phyloP scores from a whole-genome alignment of 2,888 invertebrate genomes.

The Mechanitis mazaeus region DNA sequence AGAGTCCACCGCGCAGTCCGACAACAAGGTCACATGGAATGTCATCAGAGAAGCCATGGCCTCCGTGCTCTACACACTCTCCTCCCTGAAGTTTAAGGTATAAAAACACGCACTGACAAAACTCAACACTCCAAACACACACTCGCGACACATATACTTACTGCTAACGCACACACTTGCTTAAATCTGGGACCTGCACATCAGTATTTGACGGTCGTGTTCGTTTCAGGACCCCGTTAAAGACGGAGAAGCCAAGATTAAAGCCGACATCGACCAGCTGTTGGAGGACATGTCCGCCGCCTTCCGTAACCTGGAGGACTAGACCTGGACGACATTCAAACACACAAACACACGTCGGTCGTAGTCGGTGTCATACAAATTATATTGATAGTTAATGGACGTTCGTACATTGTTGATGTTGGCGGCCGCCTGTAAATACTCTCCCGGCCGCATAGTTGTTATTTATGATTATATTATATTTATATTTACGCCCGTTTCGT shows the following conservation, averaged over 20 bases:
- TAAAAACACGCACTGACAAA: too few relatives aligned
- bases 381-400: constrained; percentile 20
- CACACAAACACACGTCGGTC: constrained; percentile 16
- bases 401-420: constrained; percentile 6
- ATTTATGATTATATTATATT: constrained; percentile 49
- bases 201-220: neutral
- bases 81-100: constrained; percentile 99
- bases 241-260: constrained; percentile 98
- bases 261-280: constrained; percentile 96
- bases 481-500: constrained; percentile 39
- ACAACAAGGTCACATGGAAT: constrained; percentile 98
- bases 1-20: constrained; percentile 98
- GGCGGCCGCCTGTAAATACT: constrained; percentile 36
- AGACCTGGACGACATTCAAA: constrained; percentile 40
- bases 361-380: constrained; percentile 29
- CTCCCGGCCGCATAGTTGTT: constrained; percentile 42
- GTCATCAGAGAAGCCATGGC: constrained; percentile 98
- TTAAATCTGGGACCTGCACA: neutral
- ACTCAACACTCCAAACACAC: neutral
- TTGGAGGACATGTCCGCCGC: constrained; percentile 97
- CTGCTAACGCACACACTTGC: neutral
- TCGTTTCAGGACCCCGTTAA: constrained; percentile 93
- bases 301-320: constrained; percentile 99
- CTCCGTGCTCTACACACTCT: constrained; percentile 96
- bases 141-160: neutral